A percentile compares a stretch with the other conserved stretches of the same genome.
These are phyloP conservation scores for Oreochromis spilurus DNA, from an alignment of 2,113 vertebrate genomes.

Conservation along the genomic window DNA sequence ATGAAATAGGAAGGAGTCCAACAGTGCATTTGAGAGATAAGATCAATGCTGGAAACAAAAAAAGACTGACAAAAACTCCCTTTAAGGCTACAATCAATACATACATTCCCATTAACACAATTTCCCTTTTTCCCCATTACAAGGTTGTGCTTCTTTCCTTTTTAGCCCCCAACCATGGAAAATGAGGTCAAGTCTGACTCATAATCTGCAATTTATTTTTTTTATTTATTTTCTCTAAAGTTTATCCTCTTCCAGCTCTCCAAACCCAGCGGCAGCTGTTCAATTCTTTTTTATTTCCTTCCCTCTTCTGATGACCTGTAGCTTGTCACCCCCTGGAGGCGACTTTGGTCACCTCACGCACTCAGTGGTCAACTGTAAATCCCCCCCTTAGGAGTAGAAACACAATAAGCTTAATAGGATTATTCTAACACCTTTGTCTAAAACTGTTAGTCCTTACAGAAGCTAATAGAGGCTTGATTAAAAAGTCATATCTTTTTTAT, in stretches of 20 bases:
- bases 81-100: conserved; percentile 22
- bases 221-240: neutral
- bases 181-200: conserved; percentile 26
- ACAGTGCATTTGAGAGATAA: neutral
- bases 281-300: neutral
- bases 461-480: neutral
- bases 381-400: neutral
- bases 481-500: neutral
- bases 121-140: neutral
- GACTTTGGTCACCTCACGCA: neutral
- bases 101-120: conserved; percentile 33
- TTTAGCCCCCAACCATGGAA: neutral
- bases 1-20: conserved; percentile 29
- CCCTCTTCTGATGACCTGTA: neutral
- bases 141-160: neutral
- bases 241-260: neutral
- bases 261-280: neutral
- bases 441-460: neutral
- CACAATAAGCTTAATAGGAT: neutral
- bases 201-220: neutral
- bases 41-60: neutral
- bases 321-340: conserved; percentile 41
- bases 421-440: neutral
- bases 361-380: neutral
- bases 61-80: neutral